Conservation (phyloP, 2,113 vertebrate genomes). For the Entelurus aequoreus region DNA sequence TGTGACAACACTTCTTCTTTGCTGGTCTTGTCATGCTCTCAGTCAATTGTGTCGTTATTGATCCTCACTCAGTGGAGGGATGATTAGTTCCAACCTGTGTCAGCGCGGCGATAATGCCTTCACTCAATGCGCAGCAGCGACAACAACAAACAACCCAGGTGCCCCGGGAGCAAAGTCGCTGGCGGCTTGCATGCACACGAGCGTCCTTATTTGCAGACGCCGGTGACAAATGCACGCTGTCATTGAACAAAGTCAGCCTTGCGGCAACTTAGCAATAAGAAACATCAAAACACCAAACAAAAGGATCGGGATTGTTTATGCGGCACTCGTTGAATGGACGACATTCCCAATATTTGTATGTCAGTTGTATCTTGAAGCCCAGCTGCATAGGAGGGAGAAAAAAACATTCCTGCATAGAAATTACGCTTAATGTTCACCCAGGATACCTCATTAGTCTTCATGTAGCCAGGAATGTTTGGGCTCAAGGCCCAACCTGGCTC, state of each 20-base stretch:
- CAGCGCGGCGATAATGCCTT: background rate
- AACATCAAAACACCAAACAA: background rate
- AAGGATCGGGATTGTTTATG: background rate
- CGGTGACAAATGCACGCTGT: background rate
- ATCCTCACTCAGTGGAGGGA: background rate
- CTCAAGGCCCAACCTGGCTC: background rate
- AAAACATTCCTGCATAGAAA: background rate
- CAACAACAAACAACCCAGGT: background rate
- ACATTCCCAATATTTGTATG: background rate
- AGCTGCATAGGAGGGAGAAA: background rate
- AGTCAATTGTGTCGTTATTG: background rate
- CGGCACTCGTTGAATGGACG: background rate
- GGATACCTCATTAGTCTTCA: conserved; percentile 5
- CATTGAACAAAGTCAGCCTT: background rate
- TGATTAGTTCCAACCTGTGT: background rate
- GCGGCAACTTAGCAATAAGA: conserved; percentile 28
- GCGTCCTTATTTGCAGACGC: background rate
- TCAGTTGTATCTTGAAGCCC: background rate
- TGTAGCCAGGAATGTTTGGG: background rate
- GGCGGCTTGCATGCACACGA: background rate
- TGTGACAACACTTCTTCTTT: background rate
- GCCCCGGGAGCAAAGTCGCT: background rate
- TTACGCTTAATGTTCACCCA: background rate
- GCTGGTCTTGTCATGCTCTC: background rate
- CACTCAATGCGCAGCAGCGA: background rate